Base-by-base conservation (phyloP, 2,888 invertebrate species). In the Autographa pulchrina region DNA sequence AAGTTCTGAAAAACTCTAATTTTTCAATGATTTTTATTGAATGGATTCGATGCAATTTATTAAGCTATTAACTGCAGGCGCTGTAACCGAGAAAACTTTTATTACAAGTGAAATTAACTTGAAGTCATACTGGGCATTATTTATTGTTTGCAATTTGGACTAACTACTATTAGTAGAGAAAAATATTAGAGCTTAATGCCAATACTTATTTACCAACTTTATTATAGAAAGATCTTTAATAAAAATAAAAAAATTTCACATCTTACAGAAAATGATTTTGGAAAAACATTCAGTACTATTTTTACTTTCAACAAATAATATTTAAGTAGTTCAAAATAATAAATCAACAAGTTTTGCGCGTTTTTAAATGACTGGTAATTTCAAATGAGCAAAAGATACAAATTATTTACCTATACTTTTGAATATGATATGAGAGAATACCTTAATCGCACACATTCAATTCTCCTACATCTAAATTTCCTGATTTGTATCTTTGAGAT, bases 1-100 rank as follows among this genome's bases (percentile, higher is more conserved):
- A 76, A 76, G 20, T 65, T 60, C 9, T 54, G n/a, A 63, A 61
- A 67, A 58, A 56, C 6, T 75, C n/a, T 60, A 52, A 18, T 61
- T 61, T 77, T 18, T 13, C 73, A 78, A 38, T 35, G 18, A 58
- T 35, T 78, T 70, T 65, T 58, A 65, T 58, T 62, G 54, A 71
- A 79, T 56, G 62, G 70, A 38, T 56, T 65, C 68, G 71, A 69
- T 74, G 69, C 78, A 81, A 79, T 79, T 79, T 71, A 79, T 81
- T 65, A 72, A 60, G 58, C 74, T 59, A 78, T 81, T 69, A 79
- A 78, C 68, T 71, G 64, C 81, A 81, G 74, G 62, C 62, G 62
- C 58, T 68, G 41, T 75, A 65, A 70, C n/a, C 32, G 32, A 65
- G 73, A 70, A 38, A 38, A 52, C 74, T 81, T 75, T 68, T 62